Conservation (phyloP, 1,140 invertebrate species). For the Cydia strobilella region DNA sequence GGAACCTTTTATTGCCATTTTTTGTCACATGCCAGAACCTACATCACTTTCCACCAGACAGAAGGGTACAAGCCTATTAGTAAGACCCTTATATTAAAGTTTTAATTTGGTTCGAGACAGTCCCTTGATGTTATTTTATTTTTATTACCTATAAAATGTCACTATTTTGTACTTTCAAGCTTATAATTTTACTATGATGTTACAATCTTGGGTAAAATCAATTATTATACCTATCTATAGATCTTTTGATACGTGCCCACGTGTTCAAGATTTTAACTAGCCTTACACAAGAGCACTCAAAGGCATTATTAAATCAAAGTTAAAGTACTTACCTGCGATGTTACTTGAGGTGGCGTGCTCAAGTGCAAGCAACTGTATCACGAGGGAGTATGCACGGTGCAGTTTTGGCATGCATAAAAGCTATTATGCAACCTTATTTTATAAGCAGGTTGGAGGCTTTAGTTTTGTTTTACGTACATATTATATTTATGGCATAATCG, state of each 20-base stretch:
- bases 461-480: no score
- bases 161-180: no score
- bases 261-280: slow-evolving; percentile 5
- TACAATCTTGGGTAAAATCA: no score
- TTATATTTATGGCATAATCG: no score
- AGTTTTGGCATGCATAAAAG: not conserved
- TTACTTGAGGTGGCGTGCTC: slow-evolving; percentile 13
- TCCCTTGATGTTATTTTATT: no score
- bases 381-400: slow-evolving; percentile 24
- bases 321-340: not conserved
- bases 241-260: slow-evolving; percentile 17
- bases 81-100: no score
- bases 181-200: no score
- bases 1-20: not conserved
- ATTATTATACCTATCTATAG: not conserved
- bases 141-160: no score
- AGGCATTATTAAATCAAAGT: slow-evolving; percentile 21
- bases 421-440: not conserved
- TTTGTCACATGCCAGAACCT: slow-evolving; percentile 4
- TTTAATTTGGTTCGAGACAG: no score
- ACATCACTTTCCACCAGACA: not conserved
- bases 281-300: slow-evolving; percentile 22
- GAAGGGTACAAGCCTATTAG: no score
- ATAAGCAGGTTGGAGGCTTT: not conserved
- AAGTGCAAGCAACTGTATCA: slow-evolving; percentile 16